Evolutionary conservation across 2,888 invertebrate genomes (phyloP).

Genomic region (Sesia apiformis): DNA sequence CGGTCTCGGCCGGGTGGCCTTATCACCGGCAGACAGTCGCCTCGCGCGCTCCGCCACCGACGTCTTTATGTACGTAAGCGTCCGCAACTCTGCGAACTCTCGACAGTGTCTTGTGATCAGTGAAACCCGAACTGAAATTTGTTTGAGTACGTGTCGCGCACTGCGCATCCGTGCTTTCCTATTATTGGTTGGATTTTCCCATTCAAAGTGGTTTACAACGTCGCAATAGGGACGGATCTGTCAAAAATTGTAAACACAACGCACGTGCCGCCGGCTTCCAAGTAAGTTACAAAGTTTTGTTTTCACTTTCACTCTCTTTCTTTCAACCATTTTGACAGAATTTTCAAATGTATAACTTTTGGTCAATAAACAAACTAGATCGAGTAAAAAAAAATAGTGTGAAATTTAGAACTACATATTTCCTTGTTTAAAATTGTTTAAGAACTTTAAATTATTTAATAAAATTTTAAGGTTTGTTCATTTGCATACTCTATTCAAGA

Average conservation of each 20-base stretch:
- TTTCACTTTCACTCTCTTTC: too few species aligned
- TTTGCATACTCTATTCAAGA: too few species aligned
- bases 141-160: constrained; percentile 46
- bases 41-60: constrained; percentile 55
- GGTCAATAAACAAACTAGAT: too few species aligned
- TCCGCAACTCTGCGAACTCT: constrained; percentile 18
- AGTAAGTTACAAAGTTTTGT: constrained; percentile 37
- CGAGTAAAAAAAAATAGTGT: too few species aligned
- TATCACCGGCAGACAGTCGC: constrained; percentile 64
- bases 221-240: constrained; percentile 42
- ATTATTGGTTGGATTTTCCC: constrained; percentile 34
- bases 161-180: constrained; percentile 36
- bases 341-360: too few species aligned
- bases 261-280: constrained; percentile 58
- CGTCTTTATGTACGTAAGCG: constrained; percentile 24
- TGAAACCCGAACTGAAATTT: constrained; percentile 16
- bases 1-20: constrained; percentile 63
- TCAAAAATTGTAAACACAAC: constrained; percentile 62
- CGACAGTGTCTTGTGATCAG: constrained; percentile 4
- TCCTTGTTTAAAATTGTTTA: too few species aligned
- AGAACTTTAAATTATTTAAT: too few species aligned
- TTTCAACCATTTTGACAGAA: too few species aligned
- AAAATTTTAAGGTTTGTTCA: too few species aligned
- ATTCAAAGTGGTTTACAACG: constrained; percentile 32
- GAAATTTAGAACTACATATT: too few species aligned